A percentile compares a stretch with the other conserved stretches of the same genome.
phyloP scores from a whole-genome alignment of 1,140 invertebrate genomes.

The Lycorma delicatula region DNA sequence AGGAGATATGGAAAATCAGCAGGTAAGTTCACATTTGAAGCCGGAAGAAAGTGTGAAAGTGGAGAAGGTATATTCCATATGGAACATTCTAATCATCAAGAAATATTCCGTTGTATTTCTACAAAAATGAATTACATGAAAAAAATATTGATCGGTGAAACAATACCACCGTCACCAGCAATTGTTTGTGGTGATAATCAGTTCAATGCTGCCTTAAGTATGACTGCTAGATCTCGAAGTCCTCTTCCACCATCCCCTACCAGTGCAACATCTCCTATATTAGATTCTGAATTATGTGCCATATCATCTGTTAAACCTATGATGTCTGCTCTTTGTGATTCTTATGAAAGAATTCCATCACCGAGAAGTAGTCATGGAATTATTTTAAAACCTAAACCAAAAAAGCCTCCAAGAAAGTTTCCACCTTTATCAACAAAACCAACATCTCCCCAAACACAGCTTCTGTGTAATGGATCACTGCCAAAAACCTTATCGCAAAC shows the following conservation, averaged over 20 bases:
- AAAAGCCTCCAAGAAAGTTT: conserved; percentile 57
- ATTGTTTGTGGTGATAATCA: conserved; percentile 54
- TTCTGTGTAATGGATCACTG: too few relatives aligned
- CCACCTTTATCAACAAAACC: too few relatives aligned
- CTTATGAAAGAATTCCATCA: conserved; percentile 4
- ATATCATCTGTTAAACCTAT: conserved; percentile 32
- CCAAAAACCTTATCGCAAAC: too few relatives aligned
- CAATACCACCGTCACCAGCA: conserved; percentile 37
- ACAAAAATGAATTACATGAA: conserved; percentile 79
- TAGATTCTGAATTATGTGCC: conserved; percentile 33
- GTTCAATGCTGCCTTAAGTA: conserved; percentile 50
- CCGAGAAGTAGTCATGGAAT: too few relatives aligned
- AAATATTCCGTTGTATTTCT: conserved; percentile 65
- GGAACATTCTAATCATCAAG: conserved; percentile 66
- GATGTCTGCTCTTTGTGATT: conserved; percentile 12
- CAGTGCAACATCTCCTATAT: conserved; percentile 36
- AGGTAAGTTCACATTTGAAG: conserved; percentile 81
- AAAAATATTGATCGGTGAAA: conserved; percentile 60
- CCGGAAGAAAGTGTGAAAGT: conserved; percentile 77
- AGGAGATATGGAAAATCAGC: conserved; percentile 71
- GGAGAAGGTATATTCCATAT: conserved; percentile 77
- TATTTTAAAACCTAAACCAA: conserved; percentile 44
- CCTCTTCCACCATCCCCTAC: conserved; percentile 60
- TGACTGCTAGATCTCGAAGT: conserved; percentile 67
- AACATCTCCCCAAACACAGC: too few relatives aligned